Percentiles rank a stretch among this genome's conserved stretches.
Evolutionary conservation across 2,113 vertebrate species (phyloP).

Genomic region (Bagarius yarrelli): DNA sequence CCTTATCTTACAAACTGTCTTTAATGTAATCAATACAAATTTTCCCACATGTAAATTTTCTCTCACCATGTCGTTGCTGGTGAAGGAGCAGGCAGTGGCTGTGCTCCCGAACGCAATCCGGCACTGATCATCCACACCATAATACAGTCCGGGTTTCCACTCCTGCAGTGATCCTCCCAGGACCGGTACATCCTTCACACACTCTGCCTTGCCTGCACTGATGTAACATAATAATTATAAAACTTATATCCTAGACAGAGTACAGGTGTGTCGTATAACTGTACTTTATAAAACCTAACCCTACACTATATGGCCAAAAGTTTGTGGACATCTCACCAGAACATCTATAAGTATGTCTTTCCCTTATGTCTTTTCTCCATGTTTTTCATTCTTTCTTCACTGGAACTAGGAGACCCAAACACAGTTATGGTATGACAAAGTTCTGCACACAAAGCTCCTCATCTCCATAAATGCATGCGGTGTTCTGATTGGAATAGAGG

Average conservation of each 20-base stretch:
- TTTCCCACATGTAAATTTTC: neutral
- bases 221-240: neutral
- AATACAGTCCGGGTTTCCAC: conserved; percentile 88
- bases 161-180: conserved; percentile 66
- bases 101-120: conserved; percentile 83
- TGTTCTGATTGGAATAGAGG: too few species aligned
- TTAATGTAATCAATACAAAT: neutral
- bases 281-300: too few species aligned
- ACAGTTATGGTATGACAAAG: too few species aligned
- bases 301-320: too few species aligned
- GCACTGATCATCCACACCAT: conserved; percentile 90
- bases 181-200: conserved; percentile 76
- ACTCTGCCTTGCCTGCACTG: conserved; percentile 80
- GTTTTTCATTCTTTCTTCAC: too few species aligned
- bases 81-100: conserved; percentile 85
- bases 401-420: too few species aligned
- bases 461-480: too few species aligned
- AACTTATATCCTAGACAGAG: neutral
- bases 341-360: too few species aligned
- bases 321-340: too few species aligned
- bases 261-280: too few species aligned
- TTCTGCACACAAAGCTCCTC: too few species aligned
- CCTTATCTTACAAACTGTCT: neutral
- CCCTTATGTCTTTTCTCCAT: too few species aligned
- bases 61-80: conserved; percentile 76